Evolutionary conservation across 2,888 invertebrate genomes (phyloP).

Genomic region (Drosophila longiperda): DNA sequence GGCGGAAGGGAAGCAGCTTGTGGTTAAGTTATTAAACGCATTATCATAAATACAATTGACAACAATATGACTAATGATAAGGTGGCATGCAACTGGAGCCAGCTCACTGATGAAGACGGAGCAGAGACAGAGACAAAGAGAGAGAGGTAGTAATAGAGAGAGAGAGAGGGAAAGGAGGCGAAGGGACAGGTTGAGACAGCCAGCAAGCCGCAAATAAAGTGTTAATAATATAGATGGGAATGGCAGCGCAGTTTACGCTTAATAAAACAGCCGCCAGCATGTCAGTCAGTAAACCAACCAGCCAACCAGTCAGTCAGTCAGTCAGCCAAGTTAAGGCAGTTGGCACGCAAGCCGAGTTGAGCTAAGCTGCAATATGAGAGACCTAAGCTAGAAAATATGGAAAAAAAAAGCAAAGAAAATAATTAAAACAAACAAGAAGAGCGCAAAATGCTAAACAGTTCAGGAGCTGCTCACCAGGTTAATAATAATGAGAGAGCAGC

Average conservation of each 20-base stretch:
- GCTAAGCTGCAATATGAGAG: conserved; percentile 46
- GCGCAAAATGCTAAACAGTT: conserved; percentile 77
- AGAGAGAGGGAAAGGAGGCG: not conserved
- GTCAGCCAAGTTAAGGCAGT: conserved; percentile 28
- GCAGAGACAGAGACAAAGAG: not conserved
- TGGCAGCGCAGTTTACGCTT: conserved; percentile 77
- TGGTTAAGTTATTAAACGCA: conserved; percentile 75
- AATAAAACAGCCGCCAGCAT: conserved; percentile 66
- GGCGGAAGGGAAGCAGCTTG: conserved; percentile 54
- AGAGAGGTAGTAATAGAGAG: not conserved
- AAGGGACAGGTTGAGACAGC: conserved; percentile 6
- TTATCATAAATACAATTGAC: conserved; percentile 81
- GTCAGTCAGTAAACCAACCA: conserved; percentile 45
- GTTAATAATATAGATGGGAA: conserved; percentile 80
- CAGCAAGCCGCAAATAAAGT: conserved; percentile 72
- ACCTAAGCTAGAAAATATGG: conserved; percentile 39
- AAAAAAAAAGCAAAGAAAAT: conserved; percentile 70
- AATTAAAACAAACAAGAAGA: conserved; percentile 81
- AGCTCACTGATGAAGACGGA: conserved; percentile 33
- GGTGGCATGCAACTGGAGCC: conserved; percentile 73
- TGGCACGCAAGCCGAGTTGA: conserved; percentile 65
- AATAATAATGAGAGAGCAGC: conserved; percentile 15
- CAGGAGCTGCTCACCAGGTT: conserved; percentile 20
- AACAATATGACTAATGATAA: conserved; percentile 81
- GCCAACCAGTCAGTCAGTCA: conserved; percentile 29